Conservation (phyloP, 1,140 invertebrate species). For the Drosophila seguyi region DNA sequence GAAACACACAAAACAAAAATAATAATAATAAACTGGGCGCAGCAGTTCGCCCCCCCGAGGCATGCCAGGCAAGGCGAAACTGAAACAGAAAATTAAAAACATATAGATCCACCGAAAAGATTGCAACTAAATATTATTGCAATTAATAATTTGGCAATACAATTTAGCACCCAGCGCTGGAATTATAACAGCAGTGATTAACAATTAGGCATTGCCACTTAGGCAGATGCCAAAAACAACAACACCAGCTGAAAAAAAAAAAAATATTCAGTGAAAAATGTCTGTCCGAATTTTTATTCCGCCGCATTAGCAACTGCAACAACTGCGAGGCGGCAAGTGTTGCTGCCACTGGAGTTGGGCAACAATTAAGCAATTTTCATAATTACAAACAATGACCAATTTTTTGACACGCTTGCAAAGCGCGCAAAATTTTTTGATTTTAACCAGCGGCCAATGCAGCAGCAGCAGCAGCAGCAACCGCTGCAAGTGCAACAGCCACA, state of each 20-base stretch:
- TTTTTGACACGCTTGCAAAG: slow-evolving; percentile 83
- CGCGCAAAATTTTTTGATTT: slow-evolving; percentile 76
- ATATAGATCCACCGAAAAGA: slow-evolving; percentile 39
- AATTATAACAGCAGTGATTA: slow-evolving; percentile 72
- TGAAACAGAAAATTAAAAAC: slow-evolving; percentile 39
- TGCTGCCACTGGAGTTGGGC: slow-evolving; percentile 66
- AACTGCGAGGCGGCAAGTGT: slow-evolving; percentile 23
- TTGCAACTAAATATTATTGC: slow-evolving; percentile 70
- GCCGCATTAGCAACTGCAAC: slow-evolving; percentile 51
- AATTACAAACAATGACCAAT: slow-evolving; percentile 84
- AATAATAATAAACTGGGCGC: slow-evolving; percentile 66
- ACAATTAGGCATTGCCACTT: slow-evolving; percentile 72
- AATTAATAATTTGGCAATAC: slow-evolving; percentile 78
- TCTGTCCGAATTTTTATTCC: slow-evolving; percentile 40
- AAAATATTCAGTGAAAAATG: slow-evolving; percentile 26
- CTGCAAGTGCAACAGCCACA: slow-evolving; percentile 20
- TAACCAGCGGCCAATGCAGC: slow-evolving; percentile 72
- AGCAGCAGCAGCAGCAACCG: slow-evolving; percentile 1
- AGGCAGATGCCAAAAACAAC: slow-evolving; percentile 70
- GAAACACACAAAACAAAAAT: slow-evolving; percentile 26
- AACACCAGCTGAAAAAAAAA: slow-evolving; percentile 16
- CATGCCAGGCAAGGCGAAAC: slow-evolving; percentile 22
- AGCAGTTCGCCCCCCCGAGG: slow-evolving; percentile 53
- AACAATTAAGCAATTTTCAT: slow-evolving; percentile 84
- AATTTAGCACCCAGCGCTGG: slow-evolving; percentile 47